phyloP scores from a whole-genome alignment of 2,888 invertebrate genomes.

The Caenorhabditis parvicauda region DNA sequence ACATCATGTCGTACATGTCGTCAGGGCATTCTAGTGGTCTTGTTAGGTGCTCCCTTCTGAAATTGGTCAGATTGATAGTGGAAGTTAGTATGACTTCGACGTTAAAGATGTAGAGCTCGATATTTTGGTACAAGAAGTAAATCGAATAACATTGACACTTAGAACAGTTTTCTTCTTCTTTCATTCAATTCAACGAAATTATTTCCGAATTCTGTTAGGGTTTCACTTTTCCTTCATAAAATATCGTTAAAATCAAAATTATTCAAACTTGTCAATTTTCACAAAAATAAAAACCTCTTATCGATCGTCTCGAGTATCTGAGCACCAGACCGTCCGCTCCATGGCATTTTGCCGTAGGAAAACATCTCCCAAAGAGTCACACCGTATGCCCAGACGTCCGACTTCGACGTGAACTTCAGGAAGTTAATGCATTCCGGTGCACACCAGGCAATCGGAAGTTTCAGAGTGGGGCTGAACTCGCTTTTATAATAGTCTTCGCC shows the following conservation, averaged over 20 bases:
- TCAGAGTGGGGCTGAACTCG: slow-evolving; percentile 93
- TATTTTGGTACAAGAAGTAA: no score
- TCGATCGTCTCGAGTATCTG: slow-evolving; percentile 94
- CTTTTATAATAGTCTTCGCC: slow-evolving; percentile 99
- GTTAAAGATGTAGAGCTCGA: no score
- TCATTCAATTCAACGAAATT: no score
- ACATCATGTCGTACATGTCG: slow-evolving; percentile 86
- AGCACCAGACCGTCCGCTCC: slow-evolving; percentile 88
- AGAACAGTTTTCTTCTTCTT: no score
- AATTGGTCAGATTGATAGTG: not conserved
- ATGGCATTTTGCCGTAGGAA: slow-evolving; percentile 95
- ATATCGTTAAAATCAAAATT: no score
- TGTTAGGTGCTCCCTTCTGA: slow-evolving; percentile 24
- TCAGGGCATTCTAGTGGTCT: slow-evolving; percentile 76
- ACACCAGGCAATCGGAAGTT: slow-evolving; percentile 96
- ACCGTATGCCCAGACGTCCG: slow-evolving; percentile 97
- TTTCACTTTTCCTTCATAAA: no score
- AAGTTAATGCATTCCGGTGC: slow-evolving; percentile 96
- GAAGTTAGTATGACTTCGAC: not conserved
- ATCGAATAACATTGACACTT: no score
- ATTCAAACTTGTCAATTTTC: slow-evolving; percentile 2
- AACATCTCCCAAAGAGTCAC: slow-evolving; percentile 99
- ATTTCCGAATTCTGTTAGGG: no score
- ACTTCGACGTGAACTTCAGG: slow-evolving; percentile 85
- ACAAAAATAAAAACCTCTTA: slow-evolving; percentile 67